Percentiles rank a stretch among this genome's conserved stretches.
Conservation (phyloP, 2,888 invertebrate species). For the Chrysolina haemoptera region DNA sequence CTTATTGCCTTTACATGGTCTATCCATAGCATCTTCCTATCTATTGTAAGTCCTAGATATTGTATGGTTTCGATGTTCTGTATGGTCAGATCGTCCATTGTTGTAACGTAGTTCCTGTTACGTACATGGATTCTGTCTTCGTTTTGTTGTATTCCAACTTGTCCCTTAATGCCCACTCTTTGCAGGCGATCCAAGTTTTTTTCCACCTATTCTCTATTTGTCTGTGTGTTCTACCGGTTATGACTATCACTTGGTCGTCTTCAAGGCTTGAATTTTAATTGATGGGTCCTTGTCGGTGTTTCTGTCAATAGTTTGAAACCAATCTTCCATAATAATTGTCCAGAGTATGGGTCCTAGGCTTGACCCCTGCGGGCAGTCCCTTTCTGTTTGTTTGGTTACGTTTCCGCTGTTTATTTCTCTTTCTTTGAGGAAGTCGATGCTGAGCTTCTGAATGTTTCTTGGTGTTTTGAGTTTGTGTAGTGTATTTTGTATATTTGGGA, state of each 20-base stretch:
- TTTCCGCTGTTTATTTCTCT: neutral
- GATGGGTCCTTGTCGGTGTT: neutral
- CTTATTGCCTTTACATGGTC: neutral
- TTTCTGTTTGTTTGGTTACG: neutral
- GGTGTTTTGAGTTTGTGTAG: neutral
- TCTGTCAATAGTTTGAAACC: neutral
- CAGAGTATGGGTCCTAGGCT: constrained; percentile 31
- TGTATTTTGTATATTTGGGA: neutral
- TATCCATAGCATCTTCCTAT: neutral
- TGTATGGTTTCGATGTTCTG: neutral
- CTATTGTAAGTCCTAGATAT: neutral
- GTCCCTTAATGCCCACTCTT: neutral
- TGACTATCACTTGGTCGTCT: too few relatives aligned
- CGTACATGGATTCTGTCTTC: neutral
- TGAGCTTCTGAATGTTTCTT: neutral
- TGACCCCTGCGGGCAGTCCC: neutral
- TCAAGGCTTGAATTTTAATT: too few relatives aligned
- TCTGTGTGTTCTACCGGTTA: neutral
- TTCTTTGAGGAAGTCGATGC: neutral
- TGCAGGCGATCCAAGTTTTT: neutral
- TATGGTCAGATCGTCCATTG: neutral
- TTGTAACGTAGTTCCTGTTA: neutral
- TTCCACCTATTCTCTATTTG: neutral
- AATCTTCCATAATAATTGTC: neutral
- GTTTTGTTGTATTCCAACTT: neutral